Conservation (phyloP, 2,797 vertebrate species). For the Eospalax fontanierii region DNA sequence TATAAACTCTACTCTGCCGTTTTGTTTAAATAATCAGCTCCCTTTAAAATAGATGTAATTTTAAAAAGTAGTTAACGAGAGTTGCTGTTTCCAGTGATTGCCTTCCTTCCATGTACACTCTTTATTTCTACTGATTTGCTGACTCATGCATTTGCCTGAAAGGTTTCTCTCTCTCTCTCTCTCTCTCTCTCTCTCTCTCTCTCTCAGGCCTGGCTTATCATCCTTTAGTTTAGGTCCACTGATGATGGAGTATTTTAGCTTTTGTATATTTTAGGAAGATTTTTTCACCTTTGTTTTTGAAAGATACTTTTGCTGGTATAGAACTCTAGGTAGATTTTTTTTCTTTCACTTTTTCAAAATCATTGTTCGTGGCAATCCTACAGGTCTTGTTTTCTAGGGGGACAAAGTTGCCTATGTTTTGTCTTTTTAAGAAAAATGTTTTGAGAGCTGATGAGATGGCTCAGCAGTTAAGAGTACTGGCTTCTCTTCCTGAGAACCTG, state of each 20-base stretch:
- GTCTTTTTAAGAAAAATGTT: neutral
- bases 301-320: conserved; percentile 46
- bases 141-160: conserved; percentile 1
- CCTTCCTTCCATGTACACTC: neutral
- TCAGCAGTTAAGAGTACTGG: no score
- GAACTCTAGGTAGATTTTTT: conserved; percentile 33
- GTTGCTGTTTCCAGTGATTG: conserved; percentile 10
- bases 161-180: neutral
- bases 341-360: conserved; percentile 23
- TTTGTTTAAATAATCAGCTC: conserved; percentile 54
- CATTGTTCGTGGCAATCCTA: neutral
- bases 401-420: conserved; percentile 38
- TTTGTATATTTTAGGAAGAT: conserved; percentile 41
- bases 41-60: conserved; percentile 46
- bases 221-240: neutral
- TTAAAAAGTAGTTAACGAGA: conserved; percentile 35
- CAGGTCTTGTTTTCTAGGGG: neutral
- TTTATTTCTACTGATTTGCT: neutral
- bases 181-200: neutral
- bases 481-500: no score
- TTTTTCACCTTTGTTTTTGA: conserved; percentile 62
- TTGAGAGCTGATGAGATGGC: no score
- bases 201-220: neutral
- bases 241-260: conserved; percentile 41
- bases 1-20: neutral